Evolutionary conservation across 30 jellyfish, hydroid and myxozoan species (phyloP), one percentile per base, ranked within the genome.

Genomic region (Turritopsis dohrnii): DNA sequence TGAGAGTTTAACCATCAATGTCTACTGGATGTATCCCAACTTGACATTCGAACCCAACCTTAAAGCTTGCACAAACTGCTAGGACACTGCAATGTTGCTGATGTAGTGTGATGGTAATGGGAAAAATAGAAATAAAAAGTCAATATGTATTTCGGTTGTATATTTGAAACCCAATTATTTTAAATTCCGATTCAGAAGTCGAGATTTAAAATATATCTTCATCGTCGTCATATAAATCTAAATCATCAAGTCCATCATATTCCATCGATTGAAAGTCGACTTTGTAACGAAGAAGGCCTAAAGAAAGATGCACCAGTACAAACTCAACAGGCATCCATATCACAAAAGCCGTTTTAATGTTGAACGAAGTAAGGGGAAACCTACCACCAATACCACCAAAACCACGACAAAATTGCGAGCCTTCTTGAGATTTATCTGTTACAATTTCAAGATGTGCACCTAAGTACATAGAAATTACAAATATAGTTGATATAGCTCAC

Each of bases 261-360:
- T 94, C 99, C 99, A 94, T 94, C 8, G 95, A 95, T 89, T 94
- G 99, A 85, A 94, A 94, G 85, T 94, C 99, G 71, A 94, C 99
- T 76, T 94, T 94, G 90, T 94, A 94, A 41, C 99, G 96, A n/a
- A 94, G 88, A 65, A 94, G 60, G 75, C 99, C 99, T 94, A 71
- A 13, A 83, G 13, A 28, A 52, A 53, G 1, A 87, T n/a, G n/a
- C n/a, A n/a, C n/a, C n/a, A n/a, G n/a, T n/a, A n/a, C n/a, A n/a
- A n/a, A 41, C 60, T 41, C 60, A 41, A 41, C 13, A 41, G 60
- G 60, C n/a, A n/a, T n/a, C n/a, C n/a, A n/a, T n/a, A n/a, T n/a
- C n/a, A n/a, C n/a, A n/a, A n/a, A n/a, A n/a, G n/a, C n/a, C 60
- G 60, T 41, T 41, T 41, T 13, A 13, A 41, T 41, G 60, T 41